Base-by-base conservation (phyloP, 2,888 invertebrate genomes). In the Drosophila ezoana region DNA sequence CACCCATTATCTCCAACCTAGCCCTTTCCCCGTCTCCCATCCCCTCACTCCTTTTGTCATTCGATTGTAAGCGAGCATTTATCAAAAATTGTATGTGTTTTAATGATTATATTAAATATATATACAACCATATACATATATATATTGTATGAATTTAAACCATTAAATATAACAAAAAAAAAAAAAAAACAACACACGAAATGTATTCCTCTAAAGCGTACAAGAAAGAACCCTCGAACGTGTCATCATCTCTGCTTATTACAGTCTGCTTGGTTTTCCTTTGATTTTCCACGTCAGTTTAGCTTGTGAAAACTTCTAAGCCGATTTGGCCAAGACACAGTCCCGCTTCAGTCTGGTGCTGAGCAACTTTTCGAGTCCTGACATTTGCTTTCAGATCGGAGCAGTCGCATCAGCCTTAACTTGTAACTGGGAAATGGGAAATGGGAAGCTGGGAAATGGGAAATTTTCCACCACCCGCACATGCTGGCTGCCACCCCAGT, bases 81-180 rank as follows among this genome's bases (percentile, higher is more conserved):
- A 86, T 86, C 87, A 86, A 86, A 77, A 80, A 68, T 85, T 87
- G 82, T 87, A 88, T 89, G 89, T 89, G 90, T 90, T 89, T 90
- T 89, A 81, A 90, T 87, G 88, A 87, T 87, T 82, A 82, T 82
- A 82, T 82, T 87, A 64, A 82, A 76, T 86, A 86, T 87, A 88
- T 77, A 76, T 63, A 67, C 69, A 76, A 77, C 61, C 68, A 64
- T 59, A 73, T 79, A 76, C 68, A 75, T 79, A 78, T 79, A 79
- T 70, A 71, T 70, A 74, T 85, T 80, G 79, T 80, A 78, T 81
- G 82, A 74, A 78, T 70, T 72, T 73, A 77, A 81, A 77, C 68
- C 71, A 79, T 81, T 79, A 81, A 81, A 81, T 78, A 79, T 79
- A 78, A 65, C 60, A 65, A 65, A 52, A 58, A 49, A 33, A 53